phyloP scores from a whole-genome alignment of 92 coral and sea anemone genomes.

The Hydrozoanthus gracilis region DNA sequence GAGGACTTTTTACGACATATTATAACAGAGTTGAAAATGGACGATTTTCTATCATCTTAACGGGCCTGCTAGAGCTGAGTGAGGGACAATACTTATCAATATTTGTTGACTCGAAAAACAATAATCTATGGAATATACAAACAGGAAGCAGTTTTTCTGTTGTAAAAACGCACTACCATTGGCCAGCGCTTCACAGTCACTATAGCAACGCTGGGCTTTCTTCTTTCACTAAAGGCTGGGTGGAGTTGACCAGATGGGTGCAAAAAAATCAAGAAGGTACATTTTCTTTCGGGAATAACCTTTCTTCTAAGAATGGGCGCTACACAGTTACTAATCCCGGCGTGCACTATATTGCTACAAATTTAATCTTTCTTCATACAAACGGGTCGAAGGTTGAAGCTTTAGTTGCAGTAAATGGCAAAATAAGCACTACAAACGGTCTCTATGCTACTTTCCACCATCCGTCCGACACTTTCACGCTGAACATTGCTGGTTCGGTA shows the following conservation, averaged over 20 bases:
- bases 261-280: slow-evolving; percentile 55
- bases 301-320: slow-evolving; percentile 25
- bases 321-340: slow-evolving; percentile 52
- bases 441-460: slow-evolving; percentile 45
- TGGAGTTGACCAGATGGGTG: slow-evolving; percentile 53
- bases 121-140: slow-evolving; percentile 48
- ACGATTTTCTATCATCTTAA: slow-evolving; percentile 41
- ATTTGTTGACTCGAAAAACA: slow-evolving; percentile 47
- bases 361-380: slow-evolving; percentile 44
- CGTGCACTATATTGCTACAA: slow-evolving; percentile 64
- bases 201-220: background rate
- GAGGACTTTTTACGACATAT: slow-evolving; percentile 57
- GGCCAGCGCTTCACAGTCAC: slow-evolving; percentile 73
- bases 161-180: slow-evolving; percentile 55
- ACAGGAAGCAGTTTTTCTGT: slow-evolving; percentile 60
- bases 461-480: slow-evolving; percentile 59
- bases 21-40: slow-evolving; percentile 47
- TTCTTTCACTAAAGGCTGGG: slow-evolving; percentile 35
- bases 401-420: slow-evolving; percentile 52
- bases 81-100: slow-evolving; percentile 53
- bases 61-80: slow-evolving; percentile 68
- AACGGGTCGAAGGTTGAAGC: slow-evolving; percentile 41
- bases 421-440: slow-evolving; percentile 42
- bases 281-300: slow-evolving; percentile 50
- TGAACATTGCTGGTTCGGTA: slow-evolving; percentile 64